phyloP scores from a whole-genome alignment of 2,888 invertebrate genomes.

The Mylabris sibirica region DNA sequence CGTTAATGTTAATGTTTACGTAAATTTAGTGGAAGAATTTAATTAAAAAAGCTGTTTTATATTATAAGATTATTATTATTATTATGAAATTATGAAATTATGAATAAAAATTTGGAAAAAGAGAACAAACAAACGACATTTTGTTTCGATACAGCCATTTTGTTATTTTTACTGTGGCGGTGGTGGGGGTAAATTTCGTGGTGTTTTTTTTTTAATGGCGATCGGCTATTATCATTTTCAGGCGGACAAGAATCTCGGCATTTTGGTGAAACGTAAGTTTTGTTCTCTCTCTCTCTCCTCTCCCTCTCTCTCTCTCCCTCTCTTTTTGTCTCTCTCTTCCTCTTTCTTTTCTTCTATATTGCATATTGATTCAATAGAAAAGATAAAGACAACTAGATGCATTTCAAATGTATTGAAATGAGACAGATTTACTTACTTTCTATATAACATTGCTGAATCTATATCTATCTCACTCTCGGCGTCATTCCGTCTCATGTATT shows the following conservation, averaged over 20 bases:
- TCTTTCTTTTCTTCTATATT: too few relatives aligned
- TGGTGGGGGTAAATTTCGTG: background rate
- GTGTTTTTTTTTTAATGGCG: constrained; percentile 10
- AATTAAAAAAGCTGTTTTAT: background rate
- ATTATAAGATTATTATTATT: constrained; percentile 1
- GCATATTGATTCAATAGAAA: too few relatives aligned
- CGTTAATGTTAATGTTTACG: background rate
- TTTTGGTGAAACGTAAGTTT: constrained; percentile 58
- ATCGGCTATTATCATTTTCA: too few relatives aligned
- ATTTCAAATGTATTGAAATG: too few relatives aligned
- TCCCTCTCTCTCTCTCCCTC: too few relatives aligned
- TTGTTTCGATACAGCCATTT: background rate
- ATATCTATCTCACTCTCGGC: too few relatives aligned
- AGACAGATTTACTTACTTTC: too few relatives aligned
- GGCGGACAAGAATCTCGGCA: constrained; percentile 42
- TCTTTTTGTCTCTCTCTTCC: background rate
- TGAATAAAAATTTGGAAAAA: background rate
- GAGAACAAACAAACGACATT: background rate
- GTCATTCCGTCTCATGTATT: too few relatives aligned
- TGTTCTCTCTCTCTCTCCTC: background rate
- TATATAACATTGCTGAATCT: too few relatives aligned
- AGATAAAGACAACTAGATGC: too few relatives aligned
- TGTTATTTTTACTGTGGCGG: too few relatives aligned
- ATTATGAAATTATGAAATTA: too few relatives aligned
- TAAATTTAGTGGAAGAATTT: background rate